Evolutionary conservation across 2,113 vertebrate genomes (phyloP).

Genomic region (Hippocampus guttulatus): DNA sequence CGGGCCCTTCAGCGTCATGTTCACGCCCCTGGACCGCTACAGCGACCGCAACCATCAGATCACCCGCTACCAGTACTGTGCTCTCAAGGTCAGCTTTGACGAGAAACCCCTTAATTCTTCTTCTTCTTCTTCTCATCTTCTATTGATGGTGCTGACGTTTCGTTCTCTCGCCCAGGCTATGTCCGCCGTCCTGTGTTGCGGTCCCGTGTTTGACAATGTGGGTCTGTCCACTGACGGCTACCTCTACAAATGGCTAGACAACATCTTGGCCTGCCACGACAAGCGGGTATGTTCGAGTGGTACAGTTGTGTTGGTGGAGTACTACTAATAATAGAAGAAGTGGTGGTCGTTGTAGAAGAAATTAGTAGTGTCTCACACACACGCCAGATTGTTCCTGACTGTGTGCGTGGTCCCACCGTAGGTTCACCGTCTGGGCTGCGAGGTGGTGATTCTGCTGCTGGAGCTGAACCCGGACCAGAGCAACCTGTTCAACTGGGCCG

Average conservation of each 20-base stretch:
- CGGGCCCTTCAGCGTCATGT: slow-evolving; percentile 98
- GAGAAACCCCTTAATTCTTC: not conserved
- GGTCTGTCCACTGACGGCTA: slow-evolving; percentile 96
- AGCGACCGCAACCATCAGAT: slow-evolving; percentile 98
- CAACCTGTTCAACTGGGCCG: slow-evolving; percentile 98
- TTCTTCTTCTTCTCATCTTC: not conserved
- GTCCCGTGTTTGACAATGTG: slow-evolving; percentile 96
- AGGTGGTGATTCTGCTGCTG: slow-evolving; percentile 91
- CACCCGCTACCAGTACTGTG: slow-evolving; percentile 96
- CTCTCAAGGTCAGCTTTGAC: slow-evolving; percentile 81
- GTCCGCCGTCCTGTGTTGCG: slow-evolving; percentile 96
- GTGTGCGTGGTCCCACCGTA: slow-evolving; percentile 33
- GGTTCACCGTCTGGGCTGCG: slow-evolving; percentile 96
- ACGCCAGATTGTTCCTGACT: not conserved
- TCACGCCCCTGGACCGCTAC: slow-evolving; percentile 94
- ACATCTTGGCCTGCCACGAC: slow-evolving; percentile 96
- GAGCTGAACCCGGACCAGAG: slow-evolving; percentile 97
- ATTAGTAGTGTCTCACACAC: not conserved
- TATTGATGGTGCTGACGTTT: not conserved
- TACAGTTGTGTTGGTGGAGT: not conserved
- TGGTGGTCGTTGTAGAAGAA: too few species aligned
- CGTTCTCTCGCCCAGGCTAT: slow-evolving; percentile 78
- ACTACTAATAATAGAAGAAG: too few species aligned
- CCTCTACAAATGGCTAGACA: slow-evolving; percentile 99
- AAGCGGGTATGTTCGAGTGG: slow-evolving; percentile 78